phyloP scores from a whole-genome alignment of 1,140 invertebrate genomes.

The Thaumetopoea pityocampa region DNA sequence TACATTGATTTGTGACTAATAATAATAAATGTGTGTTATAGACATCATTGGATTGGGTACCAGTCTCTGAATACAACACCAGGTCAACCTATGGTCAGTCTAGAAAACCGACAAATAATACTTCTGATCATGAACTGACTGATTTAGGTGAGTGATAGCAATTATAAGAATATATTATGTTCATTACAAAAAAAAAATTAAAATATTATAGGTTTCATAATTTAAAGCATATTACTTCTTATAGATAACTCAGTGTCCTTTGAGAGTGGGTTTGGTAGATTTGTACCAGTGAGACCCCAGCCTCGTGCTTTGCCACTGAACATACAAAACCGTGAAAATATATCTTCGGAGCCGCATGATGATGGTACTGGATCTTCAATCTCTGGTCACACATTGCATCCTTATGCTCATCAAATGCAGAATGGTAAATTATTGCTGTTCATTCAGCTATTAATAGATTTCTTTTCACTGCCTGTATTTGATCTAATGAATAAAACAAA shows the following conservation, averaged over 20 bases:
- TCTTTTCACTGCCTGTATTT: no score
- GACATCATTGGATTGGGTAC: conserved; percentile 73
- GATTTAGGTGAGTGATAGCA: conserved; percentile 65
- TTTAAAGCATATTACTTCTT: conserved; percentile 2
- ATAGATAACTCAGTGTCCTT: conserved; percentile 61
- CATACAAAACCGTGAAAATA: conserved; percentile 55
- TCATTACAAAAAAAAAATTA: no score
- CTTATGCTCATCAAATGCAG: conserved; percentile 63
- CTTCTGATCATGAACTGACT: conserved; percentile 63
- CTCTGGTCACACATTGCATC: conserved; percentile 55
- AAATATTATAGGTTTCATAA: no score
- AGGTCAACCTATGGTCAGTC: conserved; percentile 65
- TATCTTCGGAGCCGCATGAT: conserved; percentile 48
- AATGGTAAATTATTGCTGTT: conserved; percentile 41
- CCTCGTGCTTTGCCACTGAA: conserved; percentile 59
- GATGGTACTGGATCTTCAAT: conserved; percentile 45
- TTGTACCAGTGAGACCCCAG: conserved; percentile 70
- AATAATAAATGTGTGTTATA: conserved; percentile 46
- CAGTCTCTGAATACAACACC: conserved; percentile 71
- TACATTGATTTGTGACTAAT: conserved; percentile 8
- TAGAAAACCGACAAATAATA: conserved; percentile 69
- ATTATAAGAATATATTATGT: no score
- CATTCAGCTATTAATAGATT: no score
- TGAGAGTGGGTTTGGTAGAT: conserved; percentile 69
- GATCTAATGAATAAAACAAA: no score